Evolutionary conservation across 2,113 vertebrate species (phyloP).

Genomic region (Lophius piscatorius): DNA sequence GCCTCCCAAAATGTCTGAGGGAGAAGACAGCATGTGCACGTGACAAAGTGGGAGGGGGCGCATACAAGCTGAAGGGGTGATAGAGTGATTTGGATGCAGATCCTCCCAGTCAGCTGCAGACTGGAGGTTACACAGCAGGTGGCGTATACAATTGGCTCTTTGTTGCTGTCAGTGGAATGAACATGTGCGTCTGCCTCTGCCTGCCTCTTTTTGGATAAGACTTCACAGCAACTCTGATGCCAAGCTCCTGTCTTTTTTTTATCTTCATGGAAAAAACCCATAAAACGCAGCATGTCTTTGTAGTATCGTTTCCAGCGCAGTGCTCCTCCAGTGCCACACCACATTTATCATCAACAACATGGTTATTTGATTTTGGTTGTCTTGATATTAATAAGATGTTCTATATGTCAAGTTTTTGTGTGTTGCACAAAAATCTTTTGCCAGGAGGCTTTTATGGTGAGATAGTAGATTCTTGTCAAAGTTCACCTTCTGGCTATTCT

Average conservation of each 20-base stretch:
- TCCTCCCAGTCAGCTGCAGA: slow-evolving; percentile 68
- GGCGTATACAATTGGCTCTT: slow-evolving; percentile 78
- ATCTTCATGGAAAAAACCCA: slow-evolving; percentile 47
- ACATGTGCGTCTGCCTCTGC: slow-evolving; percentile 70
- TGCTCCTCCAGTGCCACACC: slow-evolving; percentile 1
- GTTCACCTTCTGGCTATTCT: no score
- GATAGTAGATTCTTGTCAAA: background rate
- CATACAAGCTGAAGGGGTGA: slow-evolving; percentile 45
- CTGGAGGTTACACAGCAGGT: slow-evolving; percentile 73
- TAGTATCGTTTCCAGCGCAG: slow-evolving; percentile 12
- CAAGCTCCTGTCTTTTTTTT: slow-evolving; percentile 43
- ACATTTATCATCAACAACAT: background rate
- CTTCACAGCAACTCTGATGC: slow-evolving; percentile 48
- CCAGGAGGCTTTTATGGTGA: slow-evolving; percentile 9
- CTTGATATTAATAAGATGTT: slow-evolving; percentile 19
- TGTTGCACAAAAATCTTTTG: no score
- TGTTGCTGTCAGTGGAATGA: slow-evolving; percentile 71
- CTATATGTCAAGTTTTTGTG: slow-evolving; percentile 7
- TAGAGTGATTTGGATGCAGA: slow-evolving; percentile 59
- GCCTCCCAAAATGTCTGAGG: slow-evolving; percentile 41
- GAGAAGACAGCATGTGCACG: slow-evolving; percentile 55
- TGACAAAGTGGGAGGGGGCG: slow-evolving; percentile 59
- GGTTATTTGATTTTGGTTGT: slow-evolving; percentile 7
- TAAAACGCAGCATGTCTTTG: slow-evolving; percentile 30
- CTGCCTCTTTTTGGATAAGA: slow-evolving; percentile 55